Conservation (phyloP, 2,888 invertebrate genomes). For the Aphodius granarius region DNA sequence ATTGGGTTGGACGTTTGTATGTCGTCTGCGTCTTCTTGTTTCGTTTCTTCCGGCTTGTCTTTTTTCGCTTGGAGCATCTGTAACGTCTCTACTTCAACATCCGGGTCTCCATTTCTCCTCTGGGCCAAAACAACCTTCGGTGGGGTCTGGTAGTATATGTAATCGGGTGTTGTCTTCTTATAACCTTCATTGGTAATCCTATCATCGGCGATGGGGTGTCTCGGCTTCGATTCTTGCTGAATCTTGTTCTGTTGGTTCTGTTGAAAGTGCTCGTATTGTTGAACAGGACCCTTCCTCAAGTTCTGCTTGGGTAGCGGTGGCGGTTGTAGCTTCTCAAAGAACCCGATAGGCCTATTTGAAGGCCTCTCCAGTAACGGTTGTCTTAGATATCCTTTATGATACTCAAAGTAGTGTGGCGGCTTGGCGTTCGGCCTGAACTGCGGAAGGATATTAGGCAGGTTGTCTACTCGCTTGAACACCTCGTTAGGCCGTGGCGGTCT, state of each 20-base stretch:
- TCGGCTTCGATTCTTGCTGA: constrained; percentile 27
- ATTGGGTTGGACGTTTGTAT: constrained; percentile 41
- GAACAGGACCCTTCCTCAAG: constrained; percentile 56
- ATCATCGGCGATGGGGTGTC: constrained; percentile 27
- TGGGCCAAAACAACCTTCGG: constrained; percentile 56
- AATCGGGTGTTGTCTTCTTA: constrained; percentile 35
- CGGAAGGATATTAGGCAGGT: constrained; percentile 68
- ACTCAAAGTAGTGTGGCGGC: constrained; percentile 37
- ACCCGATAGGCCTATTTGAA: constrained; percentile 51
- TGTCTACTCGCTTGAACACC: constrained; percentile 51
- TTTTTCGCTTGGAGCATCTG: constrained; percentile 69
- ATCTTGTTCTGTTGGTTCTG: constrained; percentile 27
- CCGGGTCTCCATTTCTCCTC: constrained; percentile 51
- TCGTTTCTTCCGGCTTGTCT: constrained; percentile 47
- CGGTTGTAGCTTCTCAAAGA: constrained; percentile 52
- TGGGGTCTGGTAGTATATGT: constrained; percentile 46
- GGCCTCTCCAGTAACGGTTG: constrained; percentile 53
- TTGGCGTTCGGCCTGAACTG: constrained; percentile 72
- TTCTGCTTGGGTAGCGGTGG: constrained; percentile 50
- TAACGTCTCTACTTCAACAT: constrained; percentile 63
- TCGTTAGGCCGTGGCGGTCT: constrained; percentile 49
- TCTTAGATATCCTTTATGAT: constrained; percentile 41
- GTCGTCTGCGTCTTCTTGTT: constrained; percentile 45
- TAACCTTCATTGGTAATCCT: constrained; percentile 36
- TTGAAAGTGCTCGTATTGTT: constrained; percentile 14